phyloP scores from a whole-genome alignment of 2,888 invertebrate species.

The Caenorhabditis panamensis region DNA sequence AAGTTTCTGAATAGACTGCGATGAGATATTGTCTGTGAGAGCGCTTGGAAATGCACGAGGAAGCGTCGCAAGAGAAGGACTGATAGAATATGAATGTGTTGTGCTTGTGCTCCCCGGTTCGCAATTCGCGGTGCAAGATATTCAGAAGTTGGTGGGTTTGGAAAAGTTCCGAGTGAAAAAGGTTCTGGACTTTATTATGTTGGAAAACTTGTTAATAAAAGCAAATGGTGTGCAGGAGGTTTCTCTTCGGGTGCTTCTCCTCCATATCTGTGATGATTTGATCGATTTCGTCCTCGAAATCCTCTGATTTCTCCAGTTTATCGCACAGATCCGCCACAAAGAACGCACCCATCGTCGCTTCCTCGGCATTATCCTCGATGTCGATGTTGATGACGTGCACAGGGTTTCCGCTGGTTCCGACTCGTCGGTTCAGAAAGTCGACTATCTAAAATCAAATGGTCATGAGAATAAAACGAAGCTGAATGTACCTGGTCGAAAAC shows the following conservation, averaged over 20 bases:
- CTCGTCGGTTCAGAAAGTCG: constrained; percentile 86
- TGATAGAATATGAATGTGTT: constrained; percentile 45
- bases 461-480: neutral
- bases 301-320: constrained; percentile 91
- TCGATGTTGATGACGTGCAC: constrained; percentile 98
- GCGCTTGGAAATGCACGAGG: constrained; percentile 20
- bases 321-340: constrained; percentile 95
- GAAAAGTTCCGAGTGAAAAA: no score
- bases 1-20: neutral
- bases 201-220: constrained; percentile 86
- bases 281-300: constrained; percentile 97
- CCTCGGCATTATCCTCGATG: constrained; percentile 99
- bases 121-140: constrained; percentile 15
- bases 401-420: constrained; percentile 88
- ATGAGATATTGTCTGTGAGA: neutral
- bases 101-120: no score
- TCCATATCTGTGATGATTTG: constrained; percentile 96
- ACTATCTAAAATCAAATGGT: constrained; percentile 60
- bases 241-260: constrained; percentile 86
- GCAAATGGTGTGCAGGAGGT: constrained; percentile 93
- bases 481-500: constrained; percentile 94
- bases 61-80: neutral
- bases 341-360: constrained; percentile 98
- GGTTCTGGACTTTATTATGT: neutral
- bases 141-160: neutral